These are phyloP conservation scores for Cacoxenus indagator DNA, from an alignment of 2,888 invertebrate species.

Conservation along the genomic window DNA sequence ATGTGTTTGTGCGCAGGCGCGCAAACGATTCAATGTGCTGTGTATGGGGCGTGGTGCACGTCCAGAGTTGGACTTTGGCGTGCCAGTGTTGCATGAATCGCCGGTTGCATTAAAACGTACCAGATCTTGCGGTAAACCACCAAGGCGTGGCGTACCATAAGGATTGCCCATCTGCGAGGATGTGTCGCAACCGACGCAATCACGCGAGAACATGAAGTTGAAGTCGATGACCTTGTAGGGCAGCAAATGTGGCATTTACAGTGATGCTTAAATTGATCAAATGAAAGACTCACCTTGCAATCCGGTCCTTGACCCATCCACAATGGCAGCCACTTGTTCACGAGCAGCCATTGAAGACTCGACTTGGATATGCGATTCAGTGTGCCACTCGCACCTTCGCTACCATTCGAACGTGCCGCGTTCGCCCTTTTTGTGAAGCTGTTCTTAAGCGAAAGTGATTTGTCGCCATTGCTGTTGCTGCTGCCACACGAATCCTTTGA, in stretches of 20 bases:
- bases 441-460: constrained; percentile 42
- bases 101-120: constrained; percentile 65
- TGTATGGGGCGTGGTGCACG: constrained; percentile 60
- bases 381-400: constrained; percentile 59
- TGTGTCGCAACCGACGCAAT: constrained; percentile 69
- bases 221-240: constrained; percentile 70
- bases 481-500: too few species aligned
- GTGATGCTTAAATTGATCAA: neutral
- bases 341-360: constrained; percentile 77
- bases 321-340: constrained; percentile 77
- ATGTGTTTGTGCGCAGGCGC: constrained; percentile 38
- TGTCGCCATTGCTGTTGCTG: constrained; percentile 23
- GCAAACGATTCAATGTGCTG: constrained; percentile 65
- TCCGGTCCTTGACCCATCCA: constrained; percentile 75
- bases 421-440: constrained; percentile 46
- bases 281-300: constrained; percentile 65
- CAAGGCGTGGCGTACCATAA: constrained; percentile 60
- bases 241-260: neutral
- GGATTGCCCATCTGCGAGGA: constrained; percentile 62
- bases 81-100: constrained; percentile 31
- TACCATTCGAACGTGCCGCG: constrained; percentile 45
- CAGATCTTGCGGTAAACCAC: constrained; percentile 65
- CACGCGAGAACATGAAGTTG: constrained; percentile 71
- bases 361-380: constrained; percentile 74
- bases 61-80: constrained; percentile 41